Evolutionary conservation across 1,140 invertebrate species (phyloP).

Genomic region (Araneus ventricosus): DNA sequence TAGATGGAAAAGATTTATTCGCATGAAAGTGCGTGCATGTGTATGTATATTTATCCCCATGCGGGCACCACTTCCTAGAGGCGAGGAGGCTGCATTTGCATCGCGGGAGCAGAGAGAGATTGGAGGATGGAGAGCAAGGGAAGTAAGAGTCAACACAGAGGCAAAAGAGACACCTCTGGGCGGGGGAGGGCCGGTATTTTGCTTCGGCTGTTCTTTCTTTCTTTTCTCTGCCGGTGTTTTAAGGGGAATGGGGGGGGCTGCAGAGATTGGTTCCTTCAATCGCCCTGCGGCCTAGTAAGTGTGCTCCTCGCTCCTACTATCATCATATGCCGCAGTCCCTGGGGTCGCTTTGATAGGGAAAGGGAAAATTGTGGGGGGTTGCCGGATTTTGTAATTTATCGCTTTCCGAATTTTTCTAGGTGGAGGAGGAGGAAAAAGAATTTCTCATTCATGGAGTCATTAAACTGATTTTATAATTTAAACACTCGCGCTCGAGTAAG

Average conservation of each 20-base stretch:
- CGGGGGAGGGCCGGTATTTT: background rate
- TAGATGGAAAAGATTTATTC: conserved; percentile 67
- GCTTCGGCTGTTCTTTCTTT: conserved; percentile 66
- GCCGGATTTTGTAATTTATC: conserved; percentile 33
- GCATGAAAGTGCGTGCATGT: conserved; percentile 37
- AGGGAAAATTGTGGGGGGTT: background rate
- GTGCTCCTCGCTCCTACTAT: conserved; percentile 18
- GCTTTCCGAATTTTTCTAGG: background rate
- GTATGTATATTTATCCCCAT: conserved; percentile 40
- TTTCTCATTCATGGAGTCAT: background rate
- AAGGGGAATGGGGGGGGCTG: conserved; percentile 4
- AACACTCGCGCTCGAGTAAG: background rate
- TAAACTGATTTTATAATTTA: conserved; percentile 25
- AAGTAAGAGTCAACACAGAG: conserved; percentile 57
- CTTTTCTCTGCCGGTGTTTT: conserved; percentile 58
- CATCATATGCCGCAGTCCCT: conserved; percentile 62
- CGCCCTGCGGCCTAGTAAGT: conserved; percentile 66
- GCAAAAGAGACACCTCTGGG: conserved; percentile 59
- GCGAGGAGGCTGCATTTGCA: conserved; percentile 63
- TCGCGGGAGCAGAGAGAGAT: conserved; percentile 1
- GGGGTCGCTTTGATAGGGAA: conserved; percentile 62
- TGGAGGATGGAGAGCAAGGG: conserved; percentile 13
- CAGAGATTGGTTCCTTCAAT: conserved; percentile 34
- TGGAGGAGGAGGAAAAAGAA: background rate
- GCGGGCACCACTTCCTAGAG: conserved; percentile 36